Conservation (phyloP, 2,113 vertebrate species). For the Centropristis striata region DNA sequence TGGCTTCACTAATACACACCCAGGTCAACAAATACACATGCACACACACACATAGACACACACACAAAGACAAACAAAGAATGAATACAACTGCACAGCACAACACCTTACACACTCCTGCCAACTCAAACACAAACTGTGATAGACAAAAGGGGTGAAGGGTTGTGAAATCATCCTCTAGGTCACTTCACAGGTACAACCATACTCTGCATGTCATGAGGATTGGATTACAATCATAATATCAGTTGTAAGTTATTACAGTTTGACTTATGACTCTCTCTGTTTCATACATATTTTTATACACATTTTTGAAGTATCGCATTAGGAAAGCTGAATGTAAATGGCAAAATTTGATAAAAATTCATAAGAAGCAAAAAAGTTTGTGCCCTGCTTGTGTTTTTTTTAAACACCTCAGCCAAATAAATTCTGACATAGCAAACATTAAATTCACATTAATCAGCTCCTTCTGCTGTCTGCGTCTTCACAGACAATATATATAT, state of each 20-base stretch:
- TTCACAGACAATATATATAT: too few relatives aligned
- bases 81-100: conserved; percentile 7
- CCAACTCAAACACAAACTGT: conserved; percentile 40
- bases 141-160: background rate
- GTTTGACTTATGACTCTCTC: background rate
- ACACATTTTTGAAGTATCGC: too few relatives aligned
- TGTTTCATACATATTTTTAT: too few relatives aligned
- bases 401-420: too few relatives aligned
- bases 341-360: too few relatives aligned
- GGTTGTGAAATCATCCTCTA: conserved; percentile 32
- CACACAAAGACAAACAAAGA: conserved; percentile 40
- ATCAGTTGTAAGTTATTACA: background rate
- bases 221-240: background rate
- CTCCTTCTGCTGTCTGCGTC: too few relatives aligned
- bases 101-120: conserved; percentile 41
- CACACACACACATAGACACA: conserved; percentile 19
- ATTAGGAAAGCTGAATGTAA: too few relatives aligned
- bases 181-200: conserved; percentile 22
- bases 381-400: too few relatives aligned
- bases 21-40: conserved; percentile 59
- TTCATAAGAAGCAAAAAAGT: too few relatives aligned
- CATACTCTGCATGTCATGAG: background rate
- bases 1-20: conserved; percentile 72
- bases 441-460: too few relatives aligned
- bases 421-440: too few relatives aligned